Base-by-base conservation (phyloP, 1,140 invertebrate species). In the Pseudomyrmex concolor region DNA sequence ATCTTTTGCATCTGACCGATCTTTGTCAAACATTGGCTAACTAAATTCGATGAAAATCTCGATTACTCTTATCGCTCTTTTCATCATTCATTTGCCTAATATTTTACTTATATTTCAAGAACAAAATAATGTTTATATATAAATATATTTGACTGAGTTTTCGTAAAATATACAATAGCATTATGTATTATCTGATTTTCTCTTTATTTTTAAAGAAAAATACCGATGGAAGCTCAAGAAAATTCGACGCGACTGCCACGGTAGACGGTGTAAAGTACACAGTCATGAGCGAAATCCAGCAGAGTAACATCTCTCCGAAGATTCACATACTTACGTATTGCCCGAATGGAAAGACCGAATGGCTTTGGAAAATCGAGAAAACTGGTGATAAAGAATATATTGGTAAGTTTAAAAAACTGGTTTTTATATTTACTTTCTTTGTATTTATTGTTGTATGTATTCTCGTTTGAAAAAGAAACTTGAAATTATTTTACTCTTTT, bases 361-460 rank as follows among this genome's bases (percentile, higher is more conserved):
- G 97, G 0, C 93, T 93, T 54, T 90, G 94, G 2, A 96, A 96
- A 86, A 92, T 95, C 4, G 94, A 95, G 50, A 92, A 94, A 51
- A 87, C 95, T 0, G 95, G 95, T 57, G 94, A 95, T 0, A 94
- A 92, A 9, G 95, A 96, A 89, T 95, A 95, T 54, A 95, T 95
- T 74, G 90, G 95, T 74, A 94, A 95, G 22, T 54, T 96, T 59
- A 43, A 45, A 19, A 51, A 51, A 51, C 12, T 12, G 12, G 12
- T 34, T 34, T 57, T 17, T 19, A 15, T 57, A 17, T 57, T 17
- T 5, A 8, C 60, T 13, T 62, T n/a, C n/a, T 19, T 43, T 55
- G 7, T 8, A 67, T 60, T 74, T 17, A 1, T 4, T 13, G 5
- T 54, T 5, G 3, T 62, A 13, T 10, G 60, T 4, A 71, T n/a